Evolutionary conservation across 53 echinoderm and acorn worm genomes (phyloP), one percentile per base, ranked within the genome.

Genomic region (Holothuria scabra): DNA sequence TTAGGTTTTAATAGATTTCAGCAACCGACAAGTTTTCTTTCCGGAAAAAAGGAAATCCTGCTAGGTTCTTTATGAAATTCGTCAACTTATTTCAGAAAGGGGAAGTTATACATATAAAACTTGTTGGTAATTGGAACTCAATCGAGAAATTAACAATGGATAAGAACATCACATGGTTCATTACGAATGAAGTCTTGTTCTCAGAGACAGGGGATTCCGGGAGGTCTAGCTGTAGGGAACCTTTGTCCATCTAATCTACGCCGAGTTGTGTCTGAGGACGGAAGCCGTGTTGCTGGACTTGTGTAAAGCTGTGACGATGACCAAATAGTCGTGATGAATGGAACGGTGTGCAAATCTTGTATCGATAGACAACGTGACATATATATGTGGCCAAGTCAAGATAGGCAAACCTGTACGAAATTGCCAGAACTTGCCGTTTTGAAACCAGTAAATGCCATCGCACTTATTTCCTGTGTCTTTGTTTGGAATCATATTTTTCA

Each of bases 241-340:
- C 94, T 0, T n/a, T 97, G 97, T 44, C 62, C 80, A n/a, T 57
- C 46, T 0, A 86, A 90, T 38, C 72, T 94, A 56, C 87, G 86
- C 41, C 84, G 83, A 37, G 86, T 86, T 30, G 7, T 48, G 41
- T 74, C 49, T 1, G 82, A 85, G 14, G 90, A 97, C 25, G 87
- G n/a, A n/a, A 90, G 60, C 88, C 88, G 5, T 97, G 97, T 69
- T 97, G 97, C 71, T 97, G 97, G 97, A 84, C 89, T 5, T 97
- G 97, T 63, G 90, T 76, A 3, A 10, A n/a, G 55, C 8, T 76
- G 83, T 30, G 59, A 26, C 1, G 78, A 72, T n/a, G 86, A 92
- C 46, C 90, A 89, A 31, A 88, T 97, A n/a, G 71, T 68, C 23
- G 66, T 87, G 46, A 41, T 41, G 41, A 87, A 93, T 37, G 88